Evolutionary conservation across 2,797 vertebrate genomes (phyloP), one percentile per base, ranked within the genome.

Genomic region (Spinibarbus caldwelli): DNA sequence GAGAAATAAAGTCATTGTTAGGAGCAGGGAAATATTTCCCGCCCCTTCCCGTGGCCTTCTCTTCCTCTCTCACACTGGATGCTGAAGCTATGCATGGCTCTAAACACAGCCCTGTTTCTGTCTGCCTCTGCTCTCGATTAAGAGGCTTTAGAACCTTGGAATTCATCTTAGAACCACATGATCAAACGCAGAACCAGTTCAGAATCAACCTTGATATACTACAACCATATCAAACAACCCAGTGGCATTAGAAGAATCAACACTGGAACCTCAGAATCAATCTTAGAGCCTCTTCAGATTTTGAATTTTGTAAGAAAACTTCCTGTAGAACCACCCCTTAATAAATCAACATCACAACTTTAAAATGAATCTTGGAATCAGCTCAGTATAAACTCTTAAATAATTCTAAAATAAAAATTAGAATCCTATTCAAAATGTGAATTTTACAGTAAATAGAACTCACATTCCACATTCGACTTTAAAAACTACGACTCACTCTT

Each of bases 1-100:
- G 90, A 91, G 90, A 92, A 87, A 79, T 72, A 87, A 89, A 91
- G 87, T 91, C 90, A 95, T 95, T 95, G 94, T 94, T 95, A 89
- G 82, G 54, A 80, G 76, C 87, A 84, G 85, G 80, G 78, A 86
- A 88, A 91, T 88, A 88, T 90, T 94, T 94, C 93, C 94, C 92
- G 90, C 88, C 90, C 85, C 78, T 85, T 86, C 87, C 90, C 67
- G 19, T 88, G 91, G 84, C 81, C 88, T 80, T 85, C 86, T 86
- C 88, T 88, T 89, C 88, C 88, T 88, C 83, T 77, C 72, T 86
- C 62, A 77, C 73, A 21, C 82, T 85, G 76, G 76, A 85, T 71
- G 83, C 66, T 85, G 83, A 78, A 49, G 75, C 70, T 19, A 49
- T n/a, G 41, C 11, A 14, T 2, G 41, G 45, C 17, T 29, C 11